Evolutionary conservation across 1,140 invertebrate species (phyloP), one percentile per base, ranked within the genome.

Genomic region (Drosophila ironensis): DNA sequence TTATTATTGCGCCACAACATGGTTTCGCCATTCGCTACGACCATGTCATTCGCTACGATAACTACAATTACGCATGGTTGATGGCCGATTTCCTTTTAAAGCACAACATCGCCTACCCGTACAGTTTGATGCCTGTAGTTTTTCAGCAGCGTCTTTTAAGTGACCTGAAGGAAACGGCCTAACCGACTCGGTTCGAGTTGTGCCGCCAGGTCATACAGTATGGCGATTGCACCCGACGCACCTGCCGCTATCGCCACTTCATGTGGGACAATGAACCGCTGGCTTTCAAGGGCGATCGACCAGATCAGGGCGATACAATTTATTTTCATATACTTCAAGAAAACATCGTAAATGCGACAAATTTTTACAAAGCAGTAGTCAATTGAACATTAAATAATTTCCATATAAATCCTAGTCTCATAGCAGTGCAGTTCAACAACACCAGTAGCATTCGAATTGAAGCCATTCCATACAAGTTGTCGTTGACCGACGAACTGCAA

Each of bases 11-110:
- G 16, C 47, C 20, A 20, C 0, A 3, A 38, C 1, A 8, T 81
- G 76, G 76, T 5, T 5, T 7, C 20, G 16, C 8, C 3, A 16
- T 81, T 0, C 54, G 75, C 17, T 68, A 63, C 35, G 30, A 24
- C 3, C 11, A n/a, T n/a, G n/a, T 42, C 2, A 4, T 50, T 0
- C 37, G 22, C 1, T 5, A 7, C 1, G 2, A 0, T 0, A 12
- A 54, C 3, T 2, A 11, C 1, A 47, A 68, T 0, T 17, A 7
- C 4, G 25, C 46, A 4, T 81, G 77, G 67, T 9, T 27, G 4
- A 9, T 75, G 2, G 28, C 40, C 24, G 37, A 72, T 28, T 81
- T 68, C 3, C 12, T 59, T 4, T n/a, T 68, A 2, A 63, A 61
- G 27, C 76, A 81, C 22, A 14, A 45, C 3, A 9, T 42, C 0